Base-by-base conservation (phyloP, 2,888 invertebrate species). In the Heliconius sara region DNA sequence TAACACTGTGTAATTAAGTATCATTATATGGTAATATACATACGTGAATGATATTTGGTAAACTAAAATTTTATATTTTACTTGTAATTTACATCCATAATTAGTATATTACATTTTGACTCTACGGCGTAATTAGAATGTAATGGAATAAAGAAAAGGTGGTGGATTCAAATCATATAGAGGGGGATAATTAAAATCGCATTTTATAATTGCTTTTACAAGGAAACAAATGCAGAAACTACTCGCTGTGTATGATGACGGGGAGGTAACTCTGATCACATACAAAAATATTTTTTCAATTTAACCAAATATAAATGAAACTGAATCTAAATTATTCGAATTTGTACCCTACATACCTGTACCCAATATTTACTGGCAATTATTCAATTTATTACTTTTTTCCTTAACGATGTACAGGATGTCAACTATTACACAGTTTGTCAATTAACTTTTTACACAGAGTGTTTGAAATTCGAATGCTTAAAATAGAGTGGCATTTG, bases 21-120 rank as follows among this genome's bases (percentile, higher is more conserved):
- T 70, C 25, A 70, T 70, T 70, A 70, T 70, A 70, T 16, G 7
- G 25, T 43, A 47, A 70, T 70, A 25, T 70, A 70, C n/a, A n/a
- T 6, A 70, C 43, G 16, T 25, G n/a, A 70, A 66, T 25, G 43
- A 25, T 47, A 70, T 43, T 70, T 70, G 43, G 43, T 19, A 47
- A 70, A 25, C n/a, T 39, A 43, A 25, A 70, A 25, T 43, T 47
- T 70, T 3, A 43, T n/a, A 25, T 70, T 68, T 25, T 25, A 70
- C 25, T 25, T 43, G 43, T 13, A 70, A 43, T 70, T 43, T 68
- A 68, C 16, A 25, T 63, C 0, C 13, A 25, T 13, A 63, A 13
- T 27, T 13, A 25, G 16, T 25, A 70, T 13, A n/a, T 19, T 70
- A 25, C 34, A 67, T 67, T 39, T 34, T 34, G n/a, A 3, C 22